Base-by-base conservation (phyloP, 2,113 vertebrate species). In the Sceloporus tristichus region DNA sequence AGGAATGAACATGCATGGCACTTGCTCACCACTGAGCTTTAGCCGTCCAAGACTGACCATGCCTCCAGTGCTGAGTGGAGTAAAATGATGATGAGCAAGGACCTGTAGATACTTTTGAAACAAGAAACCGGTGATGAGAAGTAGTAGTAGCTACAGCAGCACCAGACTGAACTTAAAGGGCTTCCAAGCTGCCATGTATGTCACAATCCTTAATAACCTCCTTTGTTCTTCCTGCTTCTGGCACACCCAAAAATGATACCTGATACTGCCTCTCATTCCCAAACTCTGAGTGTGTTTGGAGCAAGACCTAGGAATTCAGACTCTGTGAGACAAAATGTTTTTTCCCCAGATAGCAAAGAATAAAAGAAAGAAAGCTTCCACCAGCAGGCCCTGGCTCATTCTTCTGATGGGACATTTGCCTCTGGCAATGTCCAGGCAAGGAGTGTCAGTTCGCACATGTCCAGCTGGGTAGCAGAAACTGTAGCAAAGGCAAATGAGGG, bases 261-360 rank as follows among this genome's bases (percentile, higher is more conserved):
- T 25, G 48, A n/a, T 84, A 54, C 48, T 29, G 19, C 34, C 25
- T 83, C 80, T 77, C 80, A 54, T 84, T 84, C 73, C 48, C 74
- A 42, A 70, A 74, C 73, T 83, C 73, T 77, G 81, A 88, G 48
- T 78, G 48, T 9, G 2, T 54, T 68, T 77, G 80, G 73, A 84
- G 78, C 81, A 56, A 10, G 16, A 23, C 34, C 62, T 59, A 40
- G 42, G 42, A 88, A 68, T 76, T 53, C 59, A 66, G 48, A 38
- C 21, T 53, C 59, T 40, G 21, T 21, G 48, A 29, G 25, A 83
- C 29, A 68, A 85, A 66, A 29, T 25, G 3, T 8, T 68, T 48
- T 48, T 48, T 34, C n/a, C 2, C n/a, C 42, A 77, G 9, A 1
- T 53, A 27, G 14, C 62, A 27, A 40, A 70, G 38, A 19, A 25